Percentiles rank a stretch among this genome's conserved stretches.
phyloP scores from a whole-genome alignment of 2,888 invertebrate genomes.

The Portevinia maculata region DNA sequence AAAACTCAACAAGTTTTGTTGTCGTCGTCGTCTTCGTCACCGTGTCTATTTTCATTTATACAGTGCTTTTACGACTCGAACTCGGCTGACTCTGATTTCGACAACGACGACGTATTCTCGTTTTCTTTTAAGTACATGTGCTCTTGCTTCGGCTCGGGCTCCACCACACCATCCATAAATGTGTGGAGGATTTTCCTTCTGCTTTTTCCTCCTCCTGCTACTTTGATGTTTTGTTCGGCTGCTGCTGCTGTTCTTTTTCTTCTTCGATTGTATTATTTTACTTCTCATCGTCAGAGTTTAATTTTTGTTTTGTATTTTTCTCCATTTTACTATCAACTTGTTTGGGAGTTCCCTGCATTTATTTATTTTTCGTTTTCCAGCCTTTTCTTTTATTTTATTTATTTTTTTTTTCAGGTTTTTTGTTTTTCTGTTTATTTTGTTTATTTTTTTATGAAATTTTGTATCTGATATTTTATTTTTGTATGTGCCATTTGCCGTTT shows the following conservation, averaged over 20 bases:
- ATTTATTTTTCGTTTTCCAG: conserved; percentile 63
- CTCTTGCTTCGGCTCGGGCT: conserved; percentile 33
- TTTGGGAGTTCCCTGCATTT: conserved; percentile 62
- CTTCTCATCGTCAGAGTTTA: conserved; percentile 57
- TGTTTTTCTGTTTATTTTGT: conserved; percentile 20
- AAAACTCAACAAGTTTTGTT: conserved; percentile 73
- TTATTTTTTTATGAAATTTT: conserved; percentile 67
- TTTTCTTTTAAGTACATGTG: conserved; percentile 70
- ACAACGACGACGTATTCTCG: conserved; percentile 41
- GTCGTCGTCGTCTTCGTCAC: conserved; percentile 24
- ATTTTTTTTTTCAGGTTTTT: conserved; percentile 4
- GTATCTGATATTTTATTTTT: conserved; percentile 68
- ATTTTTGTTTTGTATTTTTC: conserved; percentile 55
- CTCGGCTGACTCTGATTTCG: conserved; percentile 13
- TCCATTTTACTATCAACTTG: conserved; percentile 69
- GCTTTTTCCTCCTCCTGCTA: conserved; percentile 34
- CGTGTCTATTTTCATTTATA: conserved; percentile 61
- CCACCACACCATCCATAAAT: conserved; percentile 50
- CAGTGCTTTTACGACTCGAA: conserved; percentile 41
- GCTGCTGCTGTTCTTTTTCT: conserved; percentile 50
- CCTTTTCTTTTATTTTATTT: conserved; percentile 61
- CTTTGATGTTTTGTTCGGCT: conserved; percentile 18
- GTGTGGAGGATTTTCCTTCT: conserved; percentile 73
- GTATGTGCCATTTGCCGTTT: conserved; percentile 64
- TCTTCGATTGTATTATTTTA: conserved; percentile 70